Base-by-base conservation (phyloP, 2,888 invertebrate species). In the Acanthosepion lycidas region DNA sequence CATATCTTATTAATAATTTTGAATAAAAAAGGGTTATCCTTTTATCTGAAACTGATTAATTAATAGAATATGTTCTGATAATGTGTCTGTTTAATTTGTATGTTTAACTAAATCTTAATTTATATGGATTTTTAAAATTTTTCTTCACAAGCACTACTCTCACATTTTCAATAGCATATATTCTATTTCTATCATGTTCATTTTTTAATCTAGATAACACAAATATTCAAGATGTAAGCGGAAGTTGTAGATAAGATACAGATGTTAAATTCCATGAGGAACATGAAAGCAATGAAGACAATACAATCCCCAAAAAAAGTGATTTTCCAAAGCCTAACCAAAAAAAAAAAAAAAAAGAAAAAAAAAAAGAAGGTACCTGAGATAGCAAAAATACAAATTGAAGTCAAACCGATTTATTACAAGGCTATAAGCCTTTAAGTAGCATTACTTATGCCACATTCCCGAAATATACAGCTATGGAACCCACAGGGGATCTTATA, bases 371-470 rank as follows among this genome's bases (percentile, higher is more conserved):
- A 12, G 15, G 18, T 33, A n/a, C 42, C 42, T 42, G 42, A 42
- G 42, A 42, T 42, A 42, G 42, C 42, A n/a, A 33, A 78, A 33
- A 78, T 78, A 78, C 78, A 78, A 78, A n/a, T 78, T 78, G 78
- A 78, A 78, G 33, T 33, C 78, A 78, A 78, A 78, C 15, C n/a
- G 78, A 78, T 78, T n/a, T 78, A 78, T 78, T 78, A 78, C n/a
- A 78, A 78, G 78, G 33, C 78, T 18, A 15, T 78, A 78, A 78
- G 78, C 78, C 78, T 78, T n/a, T 78, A 78, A 78, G 78, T 78
- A n/a, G 78, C 33, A 78, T 78, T 78, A 78, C 78, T 78, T 78
- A 78, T 78, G 78, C 78, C 78, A 78, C 78, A 78, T 78, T 78
- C 78, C 15, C 78, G n/a, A 78, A 78, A 78, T 78, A 78, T 78